These are phyloP conservation scores for Pteronotus mesoamericanus DNA, from an alignment of 2,797 vertebrate genomes.

Conservation along the genomic window DNA sequence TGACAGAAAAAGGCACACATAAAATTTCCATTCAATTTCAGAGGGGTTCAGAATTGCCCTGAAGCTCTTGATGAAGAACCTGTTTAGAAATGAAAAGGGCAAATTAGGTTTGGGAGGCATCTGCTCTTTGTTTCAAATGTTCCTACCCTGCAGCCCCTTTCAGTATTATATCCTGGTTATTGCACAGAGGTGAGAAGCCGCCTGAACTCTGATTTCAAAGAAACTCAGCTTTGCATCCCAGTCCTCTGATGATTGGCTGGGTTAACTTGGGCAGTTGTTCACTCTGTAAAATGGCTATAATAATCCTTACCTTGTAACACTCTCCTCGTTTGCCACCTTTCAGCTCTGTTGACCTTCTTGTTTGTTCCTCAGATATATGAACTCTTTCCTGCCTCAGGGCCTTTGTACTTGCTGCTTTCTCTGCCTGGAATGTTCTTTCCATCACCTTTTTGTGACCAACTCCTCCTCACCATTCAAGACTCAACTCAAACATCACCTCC, in stretches of 20 bases:
- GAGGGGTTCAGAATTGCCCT: neutral
- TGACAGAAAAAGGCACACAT: neutral
- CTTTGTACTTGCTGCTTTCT: neutral
- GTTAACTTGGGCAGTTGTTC: neutral
- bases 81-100: conserved; percentile 34
- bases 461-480: neutral
- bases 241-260: neutral
- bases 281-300: neutral
- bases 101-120: neutral
- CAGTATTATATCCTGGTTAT: neutral
- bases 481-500: neutral
- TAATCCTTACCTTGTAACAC: neutral
- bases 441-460: neutral
- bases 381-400: neutral
- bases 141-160: neutral
- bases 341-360: neutral
- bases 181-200: neutral
- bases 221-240: neutral
- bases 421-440: neutral
- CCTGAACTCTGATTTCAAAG: neutral
- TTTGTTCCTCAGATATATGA: neutral
- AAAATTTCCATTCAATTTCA: conserved; percentile 38
- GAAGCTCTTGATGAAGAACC: conserved; percentile 13
- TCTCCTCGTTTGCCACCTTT: neutral
- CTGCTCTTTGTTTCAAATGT: neutral